Percentiles rank a stretch among this genome's conserved stretches.
These are phyloP conservation scores for Archaeoteleia sp. DNA, from an alignment of 2,888 invertebrate species.

Conservation along the genomic window DNA sequence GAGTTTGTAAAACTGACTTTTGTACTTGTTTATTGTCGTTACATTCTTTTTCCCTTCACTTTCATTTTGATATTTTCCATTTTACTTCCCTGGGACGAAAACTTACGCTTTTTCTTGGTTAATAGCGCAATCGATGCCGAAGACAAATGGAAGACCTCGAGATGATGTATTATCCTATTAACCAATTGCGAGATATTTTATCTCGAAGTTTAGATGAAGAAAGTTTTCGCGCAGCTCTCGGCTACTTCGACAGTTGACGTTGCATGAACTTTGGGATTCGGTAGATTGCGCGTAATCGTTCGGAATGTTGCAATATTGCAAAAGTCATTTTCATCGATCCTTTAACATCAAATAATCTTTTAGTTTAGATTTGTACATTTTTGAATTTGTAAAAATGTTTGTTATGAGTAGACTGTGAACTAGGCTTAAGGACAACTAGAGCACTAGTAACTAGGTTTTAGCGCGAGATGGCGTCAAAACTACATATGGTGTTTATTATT, in stretches of 20 bases:
- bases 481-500: too few relatives aligned
- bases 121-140: constrained; percentile 36
- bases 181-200: constrained; percentile 42
- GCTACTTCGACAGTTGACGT: constrained; percentile 26
- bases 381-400: too few relatives aligned
- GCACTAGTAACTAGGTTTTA: too few relatives aligned
- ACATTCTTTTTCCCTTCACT: constrained; percentile 1
- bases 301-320: constrained; percentile 17
- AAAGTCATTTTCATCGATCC: not conserved
- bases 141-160: constrained; percentile 42
- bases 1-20: too few relatives aligned
- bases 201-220: constrained; percentile 48
- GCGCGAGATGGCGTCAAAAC: too few relatives aligned
- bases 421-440: too few relatives aligned
- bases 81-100: constrained; percentile 8
- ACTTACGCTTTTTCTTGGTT: constrained; percentile 39
- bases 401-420: too few relatives aligned
- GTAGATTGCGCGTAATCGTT: constrained; percentile 21
- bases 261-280: constrained; percentile 38
- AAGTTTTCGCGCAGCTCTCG: constrained; percentile 33
- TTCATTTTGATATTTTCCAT: too few relatives aligned
- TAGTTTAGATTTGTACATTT: too few relatives aligned
- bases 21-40: not conserved
- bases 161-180: constrained; percentile 53
- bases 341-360: too few relatives aligned